A percentile compares a stretch with the other conserved stretches of the same genome.
These are phyloP conservation scores for Melanerpes formicivorus DNA, from an alignment of 2,113 vertebrate genomes.

Conservation along the genomic window DNA sequence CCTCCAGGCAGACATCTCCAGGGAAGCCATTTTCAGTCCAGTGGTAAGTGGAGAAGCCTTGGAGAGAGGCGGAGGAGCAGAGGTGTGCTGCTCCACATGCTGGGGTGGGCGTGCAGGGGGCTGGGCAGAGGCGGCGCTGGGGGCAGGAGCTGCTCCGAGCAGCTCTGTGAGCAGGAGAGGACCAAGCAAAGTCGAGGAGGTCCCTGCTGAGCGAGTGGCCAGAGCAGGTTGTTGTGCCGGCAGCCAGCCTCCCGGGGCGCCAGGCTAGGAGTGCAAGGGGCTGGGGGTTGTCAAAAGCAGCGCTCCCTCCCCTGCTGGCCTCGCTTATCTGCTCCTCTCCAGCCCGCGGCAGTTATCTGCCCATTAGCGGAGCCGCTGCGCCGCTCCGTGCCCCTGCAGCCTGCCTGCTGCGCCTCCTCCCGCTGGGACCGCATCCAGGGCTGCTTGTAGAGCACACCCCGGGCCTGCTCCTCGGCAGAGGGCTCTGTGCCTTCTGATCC, in stretches of 20 bases:
- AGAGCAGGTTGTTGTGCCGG: not conserved
- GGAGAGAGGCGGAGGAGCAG: not conserved
- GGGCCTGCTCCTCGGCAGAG: not conserved
- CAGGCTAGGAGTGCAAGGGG: rapidly evolving
- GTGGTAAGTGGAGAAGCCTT: not conserved
- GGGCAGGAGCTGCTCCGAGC: not conserved
- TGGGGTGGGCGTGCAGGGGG: not conserved
- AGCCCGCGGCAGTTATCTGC: not conserved
- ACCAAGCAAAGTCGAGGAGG: not conserved
- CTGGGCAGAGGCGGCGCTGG: not conserved
- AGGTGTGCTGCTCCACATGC: rapidly evolving
- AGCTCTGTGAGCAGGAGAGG: not conserved
- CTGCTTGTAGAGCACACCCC: not conserved
- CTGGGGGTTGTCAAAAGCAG: not conserved
- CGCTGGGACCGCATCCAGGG: not conserved
- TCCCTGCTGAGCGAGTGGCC: not conserved
- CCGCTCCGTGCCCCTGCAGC: not conserved
- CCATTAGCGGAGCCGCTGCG: not conserved
- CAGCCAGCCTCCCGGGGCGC: not conserved
- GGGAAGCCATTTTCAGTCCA: not conserved
- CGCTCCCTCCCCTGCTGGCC: not conserved
- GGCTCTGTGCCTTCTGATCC: not conserved
- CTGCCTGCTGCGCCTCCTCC: not conserved
- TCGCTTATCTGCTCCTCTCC: not conserved
- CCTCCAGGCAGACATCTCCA: no score